Evolutionary conservation across 1,140 invertebrate genomes (phyloP).

Genomic region (Oncopeltus fasciatus): DNA sequence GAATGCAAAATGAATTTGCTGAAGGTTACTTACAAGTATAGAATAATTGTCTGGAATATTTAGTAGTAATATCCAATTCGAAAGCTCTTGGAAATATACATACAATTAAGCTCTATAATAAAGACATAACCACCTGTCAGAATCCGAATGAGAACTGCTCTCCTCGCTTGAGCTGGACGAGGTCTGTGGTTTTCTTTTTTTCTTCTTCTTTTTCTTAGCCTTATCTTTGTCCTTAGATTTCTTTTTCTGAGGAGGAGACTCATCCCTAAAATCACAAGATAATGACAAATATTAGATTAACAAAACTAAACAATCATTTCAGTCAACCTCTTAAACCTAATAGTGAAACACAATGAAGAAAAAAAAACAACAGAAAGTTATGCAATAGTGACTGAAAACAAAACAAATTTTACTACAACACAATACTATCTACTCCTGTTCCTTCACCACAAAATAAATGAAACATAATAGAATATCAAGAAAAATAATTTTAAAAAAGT

Average conservation of each 20-base stretch:
- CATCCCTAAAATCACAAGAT: constrained; percentile 15
- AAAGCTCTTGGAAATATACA: too few species aligned
- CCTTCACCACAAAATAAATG: not conserved
- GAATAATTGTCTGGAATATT: too few species aligned
- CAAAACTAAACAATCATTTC: not conserved
- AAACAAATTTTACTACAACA: not conserved
- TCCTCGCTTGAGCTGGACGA: constrained; percentile 11
- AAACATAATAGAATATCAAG: not conserved
- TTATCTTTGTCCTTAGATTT: constrained; percentile 18
- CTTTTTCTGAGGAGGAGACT: constrained; percentile 19
- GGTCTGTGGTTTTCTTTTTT: constrained; percentile 1
- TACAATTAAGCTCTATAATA: too few species aligned
- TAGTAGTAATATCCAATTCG: too few species aligned
- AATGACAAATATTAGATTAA: not conserved
- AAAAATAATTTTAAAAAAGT: not conserved
- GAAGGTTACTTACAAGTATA: too few species aligned
- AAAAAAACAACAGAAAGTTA: too few species aligned
- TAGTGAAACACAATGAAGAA: not conserved
- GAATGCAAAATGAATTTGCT: too few species aligned
- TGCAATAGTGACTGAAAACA: too few species aligned
- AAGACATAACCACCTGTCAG: constrained; percentile 10
- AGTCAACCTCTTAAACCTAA: not conserved
- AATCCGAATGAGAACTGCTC: constrained; percentile 16
- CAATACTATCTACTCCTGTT: not conserved
- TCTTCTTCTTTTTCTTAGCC: constrained; percentile 21